Evolutionary conservation across 2,113 vertebrate genomes (phyloP), one percentile per base, ranked within the genome.

Genomic region (Cephalopterus ornatus): DNA sequence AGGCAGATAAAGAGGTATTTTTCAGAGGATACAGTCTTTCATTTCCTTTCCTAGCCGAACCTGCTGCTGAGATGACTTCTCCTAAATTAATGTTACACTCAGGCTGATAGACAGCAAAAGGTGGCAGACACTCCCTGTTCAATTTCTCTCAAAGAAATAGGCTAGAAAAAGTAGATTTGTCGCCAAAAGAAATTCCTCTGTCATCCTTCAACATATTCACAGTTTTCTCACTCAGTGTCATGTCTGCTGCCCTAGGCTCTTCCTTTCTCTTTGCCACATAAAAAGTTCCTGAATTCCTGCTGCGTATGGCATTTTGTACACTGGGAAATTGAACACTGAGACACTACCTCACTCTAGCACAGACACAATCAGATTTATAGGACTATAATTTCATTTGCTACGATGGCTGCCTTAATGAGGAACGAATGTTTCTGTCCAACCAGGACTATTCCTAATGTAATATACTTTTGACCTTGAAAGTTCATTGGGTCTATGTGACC

Each of bases 321-420:
- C 87, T 81, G 95, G 92, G 96, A 98, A 97, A 98, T 97, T 92
- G 97, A 97, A 96, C 95, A 96, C 85, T 82, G 96, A 98, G 98
- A 98, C 98, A 93, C 97, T 97, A 96, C 97, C 96, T 98, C 96
- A 96, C 98, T 98, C 97, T 87, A 96, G 90, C 94, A 92, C 94
- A 97, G 97, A 97, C 97, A 97, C 94, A 93, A 97, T 97, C 97
- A 97, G 94, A 96, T 97, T 97, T 96, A 97, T 95, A 27, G 92
- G 92, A 91, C 92, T 97, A 91, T 98, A 98, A 98, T 98, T 98
- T 97, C 90, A 96, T 98, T 98, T 98, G 96, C 93, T 97, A 44
- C 61, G 55, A 93, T 93, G 93, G 83, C 92, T 86, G 88, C 91
- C 94, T 91, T 98, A 97, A 97, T 97, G 96, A 98, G 88, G 58